phyloP scores from a whole-genome alignment of 2,797 vertebrate species.

The Characodon lateralis region DNA sequence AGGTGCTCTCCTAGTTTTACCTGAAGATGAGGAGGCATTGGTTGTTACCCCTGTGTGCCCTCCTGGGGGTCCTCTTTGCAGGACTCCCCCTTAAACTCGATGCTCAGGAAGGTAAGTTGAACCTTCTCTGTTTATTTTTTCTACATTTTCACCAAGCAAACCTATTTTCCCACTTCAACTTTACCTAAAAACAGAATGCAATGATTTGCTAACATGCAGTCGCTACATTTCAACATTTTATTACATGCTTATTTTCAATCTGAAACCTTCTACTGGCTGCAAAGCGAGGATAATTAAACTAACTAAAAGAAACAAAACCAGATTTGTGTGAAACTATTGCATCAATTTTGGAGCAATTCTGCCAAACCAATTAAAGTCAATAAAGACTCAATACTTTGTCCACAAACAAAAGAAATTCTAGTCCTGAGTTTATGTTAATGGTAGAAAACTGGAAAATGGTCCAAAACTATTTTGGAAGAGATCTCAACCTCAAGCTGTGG shows the following conservation, averaged over 20 bases:
- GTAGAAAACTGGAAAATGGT: too few species aligned
- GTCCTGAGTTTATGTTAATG: too few species aligned
- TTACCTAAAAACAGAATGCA: background rate
- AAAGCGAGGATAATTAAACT: background rate
- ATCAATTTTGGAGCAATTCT: background rate
- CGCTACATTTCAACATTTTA: background rate
- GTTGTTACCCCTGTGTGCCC: constrained; percentile 74
- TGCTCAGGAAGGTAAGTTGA: constrained; percentile 84
- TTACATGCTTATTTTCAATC: too few species aligned
- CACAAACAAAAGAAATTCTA: too few species aligned
- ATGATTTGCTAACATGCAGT: background rate
- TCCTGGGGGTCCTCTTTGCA: constrained; percentile 83
- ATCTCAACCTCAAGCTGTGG: too few species aligned
- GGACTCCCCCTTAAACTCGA: constrained; percentile 68
- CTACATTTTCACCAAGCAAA: background rate
- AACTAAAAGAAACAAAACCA: too few species aligned
- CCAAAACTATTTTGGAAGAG: too few species aligned
- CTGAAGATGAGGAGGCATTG: constrained; percentile 86
- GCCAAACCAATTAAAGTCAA: background rate
- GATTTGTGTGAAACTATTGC: background rate
- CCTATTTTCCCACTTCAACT: background rate
- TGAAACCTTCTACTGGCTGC: background rate
- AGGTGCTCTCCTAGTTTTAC: constrained; percentile 67
- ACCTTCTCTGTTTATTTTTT: constrained; percentile 5
- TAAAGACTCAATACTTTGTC: background rate